Conservation (phyloP, 2,113 vertebrate genomes). For the Pelecanus crispus region DNA sequence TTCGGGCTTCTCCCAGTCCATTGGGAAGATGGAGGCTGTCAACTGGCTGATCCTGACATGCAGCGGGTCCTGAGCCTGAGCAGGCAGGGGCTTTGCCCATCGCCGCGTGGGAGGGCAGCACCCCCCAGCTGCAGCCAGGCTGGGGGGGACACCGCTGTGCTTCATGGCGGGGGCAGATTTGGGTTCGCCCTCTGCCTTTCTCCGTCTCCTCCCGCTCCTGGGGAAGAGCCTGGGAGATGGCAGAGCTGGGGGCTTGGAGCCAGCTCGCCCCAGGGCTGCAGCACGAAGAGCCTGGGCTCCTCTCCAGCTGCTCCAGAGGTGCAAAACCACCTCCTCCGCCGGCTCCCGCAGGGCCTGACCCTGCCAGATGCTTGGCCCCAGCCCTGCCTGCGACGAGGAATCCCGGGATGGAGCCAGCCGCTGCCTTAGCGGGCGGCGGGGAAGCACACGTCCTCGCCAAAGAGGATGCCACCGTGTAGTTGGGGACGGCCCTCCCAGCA, state of each 20-base stretch:
- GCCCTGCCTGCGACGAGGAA: neutral
- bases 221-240: neutral
- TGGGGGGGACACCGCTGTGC: neutral
- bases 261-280: neutral
- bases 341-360: accelerated
- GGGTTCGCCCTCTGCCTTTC: neutral
- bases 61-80: slow-evolving; percentile 24
- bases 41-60: neutral
- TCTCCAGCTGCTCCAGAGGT: neutral
- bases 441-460: neutral
- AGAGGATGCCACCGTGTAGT: neutral
- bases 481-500: neutral
- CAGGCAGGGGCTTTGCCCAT: neutral
- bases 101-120: accelerated
- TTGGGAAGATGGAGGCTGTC: neutral
- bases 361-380: neutral
- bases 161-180: neutral
- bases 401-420: neutral
- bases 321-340: neutral
- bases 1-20: slow-evolving; percentile 26
- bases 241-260: neutral
- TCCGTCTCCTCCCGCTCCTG: accelerated
- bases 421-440: neutral
- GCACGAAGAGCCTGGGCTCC: neutral
- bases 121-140: neutral